A percentile compares a stretch with the other conserved stretches of the same genome.
Conservation (phyloP, 2,888 invertebrate genomes). For the Petrolisthes manimaculis region DNA sequence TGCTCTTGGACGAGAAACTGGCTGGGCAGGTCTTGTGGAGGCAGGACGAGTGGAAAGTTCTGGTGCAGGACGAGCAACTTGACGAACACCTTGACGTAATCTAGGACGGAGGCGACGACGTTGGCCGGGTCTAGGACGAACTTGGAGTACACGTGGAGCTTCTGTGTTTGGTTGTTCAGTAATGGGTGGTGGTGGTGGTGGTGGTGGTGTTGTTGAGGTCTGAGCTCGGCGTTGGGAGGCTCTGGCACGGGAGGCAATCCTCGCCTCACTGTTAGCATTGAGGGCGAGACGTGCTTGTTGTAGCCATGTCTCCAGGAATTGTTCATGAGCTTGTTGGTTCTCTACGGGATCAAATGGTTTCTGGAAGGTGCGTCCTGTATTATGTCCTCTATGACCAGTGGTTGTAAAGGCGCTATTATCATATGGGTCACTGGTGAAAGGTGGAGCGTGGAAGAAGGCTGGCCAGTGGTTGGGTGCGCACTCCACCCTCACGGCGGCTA, state of each 20-base stretch:
- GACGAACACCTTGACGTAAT: neutral
- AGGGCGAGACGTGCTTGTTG: neutral
- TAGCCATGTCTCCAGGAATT: conserved; percentile 11
- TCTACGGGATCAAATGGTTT: neutral
- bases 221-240: neutral
- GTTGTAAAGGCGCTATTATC: neutral
- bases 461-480: conserved; percentile 25
- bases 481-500: conserved; percentile 18
- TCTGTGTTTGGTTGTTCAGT: neutral
- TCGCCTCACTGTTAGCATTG: neutral
- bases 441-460: conserved; percentile 7
- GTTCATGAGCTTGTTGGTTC: conserved; percentile 9
- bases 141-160: neutral
- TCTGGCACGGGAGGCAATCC: neutral
- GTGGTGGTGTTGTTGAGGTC: no score
- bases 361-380: neutral
- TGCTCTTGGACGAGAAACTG: no score
- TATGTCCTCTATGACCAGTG: neutral
- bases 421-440: neutral
- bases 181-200: no score
- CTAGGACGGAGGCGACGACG: conserved; percentile 7
- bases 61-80: neutral
- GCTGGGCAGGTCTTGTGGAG: no score
- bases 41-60: no score
- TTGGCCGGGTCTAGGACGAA: neutral